Evolutionary conservation across 2,797 vertebrate genomes (phyloP).

Genomic region (Loris lydekkerianus): DNA sequence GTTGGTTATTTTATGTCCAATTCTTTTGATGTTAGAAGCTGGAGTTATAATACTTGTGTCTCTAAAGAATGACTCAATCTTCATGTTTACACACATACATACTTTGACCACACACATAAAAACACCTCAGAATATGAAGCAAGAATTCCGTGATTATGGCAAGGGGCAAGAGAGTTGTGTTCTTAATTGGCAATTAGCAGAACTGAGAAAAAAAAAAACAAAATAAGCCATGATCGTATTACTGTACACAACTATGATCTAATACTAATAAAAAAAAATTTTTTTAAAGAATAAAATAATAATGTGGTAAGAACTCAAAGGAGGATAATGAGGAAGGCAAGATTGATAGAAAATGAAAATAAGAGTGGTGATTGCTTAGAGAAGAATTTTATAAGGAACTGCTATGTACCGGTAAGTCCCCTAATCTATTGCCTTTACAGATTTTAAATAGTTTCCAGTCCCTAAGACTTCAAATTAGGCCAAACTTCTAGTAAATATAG

Average conservation of each 20-base stretch:
- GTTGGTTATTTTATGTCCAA: not conserved
- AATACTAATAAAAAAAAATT: too few relatives aligned
- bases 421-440: not conserved
- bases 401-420: not conserved
- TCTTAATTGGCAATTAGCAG: constrained; percentile 17
- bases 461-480: not conserved
- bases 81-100: not conserved
- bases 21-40: not conserved
- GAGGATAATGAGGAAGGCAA: not conserved
- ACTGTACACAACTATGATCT: too few relatives aligned
- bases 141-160: not conserved
- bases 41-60: not conserved
- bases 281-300: not conserved
- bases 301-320: not conserved
- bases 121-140: not conserved
- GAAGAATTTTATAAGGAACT: constrained; percentile 31
- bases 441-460: not conserved
- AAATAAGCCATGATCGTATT: not conserved
- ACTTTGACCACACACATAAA: not conserved
- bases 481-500: not conserved
- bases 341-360: constrained; percentile 36
- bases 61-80: not conserved
- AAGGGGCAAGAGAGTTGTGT: not conserved
- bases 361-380: not conserved
- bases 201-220: not conserved